Base-by-base conservation (phyloP, 2,888 invertebrate species). In the Zaprionus lineosus region DNA sequence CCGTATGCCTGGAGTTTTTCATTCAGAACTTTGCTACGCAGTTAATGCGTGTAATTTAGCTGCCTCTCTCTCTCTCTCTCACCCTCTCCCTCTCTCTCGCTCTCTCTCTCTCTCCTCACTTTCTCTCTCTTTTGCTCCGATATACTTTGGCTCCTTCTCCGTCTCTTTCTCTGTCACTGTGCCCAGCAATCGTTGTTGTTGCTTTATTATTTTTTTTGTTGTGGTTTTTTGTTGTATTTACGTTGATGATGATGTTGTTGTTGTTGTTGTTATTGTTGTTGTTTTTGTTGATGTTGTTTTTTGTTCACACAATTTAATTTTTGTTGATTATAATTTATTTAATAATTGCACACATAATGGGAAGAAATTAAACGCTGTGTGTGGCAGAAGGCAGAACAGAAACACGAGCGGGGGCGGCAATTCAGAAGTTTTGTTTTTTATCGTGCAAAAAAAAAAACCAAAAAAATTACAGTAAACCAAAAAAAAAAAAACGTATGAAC, bases 21-120 rank as follows among this genome's bases (percentile, higher is more conserved):
- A 78, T 78, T 83, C 86, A 78, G 58, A 75, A 85, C 75, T 77
- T 63, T 57, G 85, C 75, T 79, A 78, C 84, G 78, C 78, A 85
- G 65, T 83, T 84, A 78, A 71, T 83, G 78, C 78, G 72, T 78
- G 58, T 77, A 77, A 74, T 77, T 77, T 58, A 41, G 74, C 50
- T 76, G 68, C 48, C 60, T 55, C 29, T 31, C 43, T 52, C 26
- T 21, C 18, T 41, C 28, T 33, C 6, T 28, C 12, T 24, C 16
- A 37, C 7, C 44, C 14, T 37, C 11, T 26, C 14, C 15, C 4
- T 12, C 26, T 29, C 2, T 29, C 16, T 26, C 33, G 44, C 21
- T 18, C 15, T 43, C 41, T 37, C n/a, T 44, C 37, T 31, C 7
- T 39, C 37, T 21, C 6, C 15, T 36, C 7, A 18, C 40, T n/a